phyloP scores from a whole-genome alignment of 2,113 vertebrate species.

The Onychostoma macrolepis region DNA sequence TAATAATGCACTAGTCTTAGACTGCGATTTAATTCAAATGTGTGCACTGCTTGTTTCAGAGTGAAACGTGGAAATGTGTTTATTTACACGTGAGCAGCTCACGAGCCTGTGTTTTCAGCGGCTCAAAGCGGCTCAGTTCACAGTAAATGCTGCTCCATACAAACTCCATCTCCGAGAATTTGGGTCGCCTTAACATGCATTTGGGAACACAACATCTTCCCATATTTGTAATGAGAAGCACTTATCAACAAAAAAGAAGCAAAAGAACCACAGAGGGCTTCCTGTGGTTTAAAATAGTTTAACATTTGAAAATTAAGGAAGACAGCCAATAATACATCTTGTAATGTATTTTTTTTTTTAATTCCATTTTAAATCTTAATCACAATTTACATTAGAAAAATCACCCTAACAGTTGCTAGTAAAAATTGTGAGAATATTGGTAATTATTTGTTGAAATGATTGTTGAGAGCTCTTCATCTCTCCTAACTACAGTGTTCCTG shows the following conservation, averaged over 20 bases:
- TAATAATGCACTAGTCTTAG: not conserved
- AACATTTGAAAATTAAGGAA: not conserved
- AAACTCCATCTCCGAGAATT: no score
- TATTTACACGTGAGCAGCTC: not conserved
- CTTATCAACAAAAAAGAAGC: no score
- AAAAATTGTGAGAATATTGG: not conserved
- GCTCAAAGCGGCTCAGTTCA: not conserved
- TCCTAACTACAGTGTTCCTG: not conserved
- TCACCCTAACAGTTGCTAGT: not conserved
- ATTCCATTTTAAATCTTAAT: not conserved
- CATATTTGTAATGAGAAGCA: no score
- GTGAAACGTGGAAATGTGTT: not conserved
- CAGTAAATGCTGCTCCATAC: no score
- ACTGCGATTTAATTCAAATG: not conserved
- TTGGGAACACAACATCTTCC: no score
- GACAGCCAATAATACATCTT: not conserved
- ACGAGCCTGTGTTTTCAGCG: not conserved
- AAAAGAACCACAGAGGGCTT: not conserved
- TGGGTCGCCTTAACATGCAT: no score
- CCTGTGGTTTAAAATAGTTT: not conserved
- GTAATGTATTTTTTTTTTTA: not conserved
- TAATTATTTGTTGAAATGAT: slow-evolving; percentile 14
- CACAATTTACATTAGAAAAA: not conserved
- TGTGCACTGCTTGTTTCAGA: not conserved
- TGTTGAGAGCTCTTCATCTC: not conserved